Percentiles rank a stretch among this genome's conserved stretches.
Conservation (phyloP, 1,140 invertebrate genomes). For the Drosophila arawakana region DNA sequence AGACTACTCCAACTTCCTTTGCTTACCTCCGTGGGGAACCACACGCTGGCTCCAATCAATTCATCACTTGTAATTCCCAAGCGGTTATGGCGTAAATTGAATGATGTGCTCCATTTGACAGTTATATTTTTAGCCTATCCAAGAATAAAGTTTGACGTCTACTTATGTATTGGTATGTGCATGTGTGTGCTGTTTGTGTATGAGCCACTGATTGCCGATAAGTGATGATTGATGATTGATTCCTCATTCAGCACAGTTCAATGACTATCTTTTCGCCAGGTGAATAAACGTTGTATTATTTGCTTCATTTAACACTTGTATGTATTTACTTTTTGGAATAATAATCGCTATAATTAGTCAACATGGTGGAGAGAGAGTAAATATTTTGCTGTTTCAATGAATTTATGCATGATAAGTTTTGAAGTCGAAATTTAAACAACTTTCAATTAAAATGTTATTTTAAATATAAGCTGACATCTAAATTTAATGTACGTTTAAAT, state of each 20-base stretch:
- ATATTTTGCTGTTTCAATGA: too few relatives aligned
- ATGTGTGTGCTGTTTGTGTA: slow-evolving; percentile 12
- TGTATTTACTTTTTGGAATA: slow-evolving; percentile 21
- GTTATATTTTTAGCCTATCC: slow-evolving; percentile 40
- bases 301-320: slow-evolving; percentile 29
- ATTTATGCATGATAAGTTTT: too few relatives aligned
- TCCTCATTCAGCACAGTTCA: slow-evolving; percentile 16
- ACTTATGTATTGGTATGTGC: neutral
- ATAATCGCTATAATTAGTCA: slow-evolving; percentile 15
- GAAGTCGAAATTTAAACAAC: too few relatives aligned
- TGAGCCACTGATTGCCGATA: slow-evolving; percentile 34
- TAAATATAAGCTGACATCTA: too few relatives aligned
- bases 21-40: neutral
- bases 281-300: slow-evolving; percentile 24
- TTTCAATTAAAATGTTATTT: too few relatives aligned
- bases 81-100: slow-evolving; percentile 44
- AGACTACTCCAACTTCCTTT: too few relatives aligned
- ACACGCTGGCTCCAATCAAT: slow-evolving; percentile 24
- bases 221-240: slow-evolving; percentile 40
- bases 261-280: slow-evolving; percentile 24
- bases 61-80: slow-evolving; percentile 42
- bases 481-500: too few relatives aligned
- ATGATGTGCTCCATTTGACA: slow-evolving; percentile 44
- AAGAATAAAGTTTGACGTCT: slow-evolving; percentile 2
- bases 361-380: neutral